A percentile compares a stretch with the other conserved stretches of the same genome.
These are phyloP conservation scores for Periophthalmus modestus DNA, from an alignment of 2,113 vertebrate genomes.

Conservation along the genomic window DNA sequence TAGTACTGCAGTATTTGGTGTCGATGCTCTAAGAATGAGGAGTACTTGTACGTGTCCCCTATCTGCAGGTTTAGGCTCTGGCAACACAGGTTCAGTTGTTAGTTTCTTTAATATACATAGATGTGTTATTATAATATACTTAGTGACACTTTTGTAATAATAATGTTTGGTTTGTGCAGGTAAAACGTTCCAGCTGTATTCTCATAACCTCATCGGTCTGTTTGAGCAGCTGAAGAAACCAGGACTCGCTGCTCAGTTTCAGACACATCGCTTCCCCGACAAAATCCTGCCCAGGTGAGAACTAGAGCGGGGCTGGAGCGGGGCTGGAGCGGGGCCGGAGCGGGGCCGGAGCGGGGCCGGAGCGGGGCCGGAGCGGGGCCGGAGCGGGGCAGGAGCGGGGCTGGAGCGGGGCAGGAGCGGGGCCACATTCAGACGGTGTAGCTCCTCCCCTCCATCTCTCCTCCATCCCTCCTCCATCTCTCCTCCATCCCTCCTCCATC, in stretches of 20 bases:
- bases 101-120: too few species aligned
- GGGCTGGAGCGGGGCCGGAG: too few species aligned
- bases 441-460: neutral
- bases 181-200: conserved; percentile 97
- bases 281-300: conserved; percentile 91
- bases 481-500: too few species aligned
- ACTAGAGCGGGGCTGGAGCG: neutral
- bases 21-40: too few species aligned
- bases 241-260: conserved; percentile 94
- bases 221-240: conserved; percentile 98
- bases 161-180: conserved; percentile 73
- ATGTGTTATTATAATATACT: too few species aligned
- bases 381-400: too few species aligned
- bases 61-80: too few species aligned
- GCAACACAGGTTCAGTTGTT: too few species aligned
- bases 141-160: neutral
- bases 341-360: neutral
- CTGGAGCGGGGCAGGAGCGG: too few species aligned
- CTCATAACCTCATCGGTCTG: conserved; percentile 95
- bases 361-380: neutral
- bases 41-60: too few species aligned
- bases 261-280: conserved; percentile 96
- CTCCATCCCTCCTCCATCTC: too few species aligned
- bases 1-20: too few species aligned
- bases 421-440: neutral